Evolutionary conservation across 2,113 vertebrate species (phyloP).

Genomic region (Thymallus thymallus): DNA sequence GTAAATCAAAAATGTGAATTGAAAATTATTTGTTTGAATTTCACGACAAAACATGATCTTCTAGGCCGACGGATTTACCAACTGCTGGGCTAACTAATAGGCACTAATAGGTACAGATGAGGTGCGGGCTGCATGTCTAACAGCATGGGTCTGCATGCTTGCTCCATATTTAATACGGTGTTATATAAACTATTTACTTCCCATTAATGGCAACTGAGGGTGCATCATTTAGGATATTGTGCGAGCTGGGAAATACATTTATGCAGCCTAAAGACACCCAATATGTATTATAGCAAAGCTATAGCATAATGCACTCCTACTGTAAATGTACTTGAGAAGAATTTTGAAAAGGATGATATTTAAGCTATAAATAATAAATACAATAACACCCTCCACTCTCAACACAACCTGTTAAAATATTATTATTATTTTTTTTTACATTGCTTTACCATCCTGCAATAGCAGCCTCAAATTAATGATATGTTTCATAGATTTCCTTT

Average conservation of each 20-base stretch:
- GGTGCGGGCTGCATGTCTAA: no score
- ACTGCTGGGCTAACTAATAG: slow-evolving; percentile 13
- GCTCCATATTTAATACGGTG: background rate
- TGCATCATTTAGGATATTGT: slow-evolving; percentile 47
- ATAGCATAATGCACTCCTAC: no score
- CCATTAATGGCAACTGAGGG: slow-evolving; percentile 45
- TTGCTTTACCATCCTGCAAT: no score
- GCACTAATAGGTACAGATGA: slow-evolving; percentile 7
- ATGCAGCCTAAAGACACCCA: background rate
- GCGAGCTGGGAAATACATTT: background rate
- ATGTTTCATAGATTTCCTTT: no score
- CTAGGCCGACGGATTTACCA: slow-evolving; percentile 48
- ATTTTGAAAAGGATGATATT: no score
- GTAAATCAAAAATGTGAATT: slow-evolving; percentile 19
- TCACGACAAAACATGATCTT: slow-evolving; percentile 52
- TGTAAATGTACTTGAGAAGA: no score
- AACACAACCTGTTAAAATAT: no score
- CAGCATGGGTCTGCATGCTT: slow-evolving; percentile 26
- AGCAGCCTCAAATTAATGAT: no score
- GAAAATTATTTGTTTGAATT: slow-evolving; percentile 32
- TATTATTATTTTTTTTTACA: no score
- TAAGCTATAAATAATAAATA: no score
- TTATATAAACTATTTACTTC: slow-evolving; percentile 40
- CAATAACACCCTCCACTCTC: no score
- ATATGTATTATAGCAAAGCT: background rate